Conservation (phyloP, 2,113 vertebrate genomes). For the Corythornis madagascariensis region DNA sequence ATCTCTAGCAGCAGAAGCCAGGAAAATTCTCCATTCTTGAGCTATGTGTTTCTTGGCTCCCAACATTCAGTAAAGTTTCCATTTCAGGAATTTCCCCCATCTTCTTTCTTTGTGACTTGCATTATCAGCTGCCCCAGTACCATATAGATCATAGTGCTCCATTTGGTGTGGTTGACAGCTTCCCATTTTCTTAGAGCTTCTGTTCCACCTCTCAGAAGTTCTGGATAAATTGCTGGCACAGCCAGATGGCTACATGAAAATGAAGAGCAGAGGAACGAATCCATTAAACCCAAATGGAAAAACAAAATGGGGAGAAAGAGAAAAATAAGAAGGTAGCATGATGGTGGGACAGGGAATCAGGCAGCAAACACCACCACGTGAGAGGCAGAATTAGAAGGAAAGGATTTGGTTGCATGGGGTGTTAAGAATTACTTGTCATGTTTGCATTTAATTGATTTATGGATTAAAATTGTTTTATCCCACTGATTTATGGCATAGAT, state of each 20-base stretch:
- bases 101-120: neutral
- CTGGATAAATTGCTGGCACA: neutral
- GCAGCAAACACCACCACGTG: neutral
- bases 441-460: neutral
- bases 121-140: neutral
- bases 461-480: neutral
- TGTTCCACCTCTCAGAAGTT: neutral
- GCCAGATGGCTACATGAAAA: neutral
- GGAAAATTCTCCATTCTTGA: slow-evolving; percentile 4
- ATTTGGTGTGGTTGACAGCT: neutral
- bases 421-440: neutral
- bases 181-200: neutral
- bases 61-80: neutral
- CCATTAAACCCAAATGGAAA: neutral
- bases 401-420: neutral
- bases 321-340: neutral
- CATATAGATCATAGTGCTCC: neutral
- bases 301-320: neutral
- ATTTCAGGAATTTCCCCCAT: neutral
- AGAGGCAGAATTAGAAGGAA: neutral
- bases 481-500: neutral
- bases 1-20: slow-evolving; percentile 16
- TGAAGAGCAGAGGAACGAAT: neutral
- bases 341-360: neutral
- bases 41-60: slow-evolving; percentile 29